Evolutionary conservation across 2,888 invertebrate species (phyloP), one percentile per base, ranked within the genome.

Genomic region (Chaetogeoica ovagalla): DNA sequence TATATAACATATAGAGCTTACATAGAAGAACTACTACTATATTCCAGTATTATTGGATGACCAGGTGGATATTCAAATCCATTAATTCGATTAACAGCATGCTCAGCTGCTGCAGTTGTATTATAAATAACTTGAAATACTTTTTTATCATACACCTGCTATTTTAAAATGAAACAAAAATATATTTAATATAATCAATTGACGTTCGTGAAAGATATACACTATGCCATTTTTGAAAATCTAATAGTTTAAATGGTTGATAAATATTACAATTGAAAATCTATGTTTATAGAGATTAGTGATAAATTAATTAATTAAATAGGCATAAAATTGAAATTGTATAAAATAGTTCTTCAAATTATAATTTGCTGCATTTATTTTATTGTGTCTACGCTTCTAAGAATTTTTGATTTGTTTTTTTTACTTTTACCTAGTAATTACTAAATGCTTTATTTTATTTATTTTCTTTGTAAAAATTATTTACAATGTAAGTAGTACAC

Each of bases 41-140:
- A 79, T 70, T 79, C 79, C 55, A 79, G 65, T 60, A 59, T 39
- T 74, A 79, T 82, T 75, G 74, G 70, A 82, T 84, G 92, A 91
- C 23, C 96, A 96, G 94, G 93, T 0, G 97, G 96, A 87, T 96
- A 97, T 86, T 97, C 96, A 86, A 97, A 93, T 6, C 94, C 93
- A 86, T 96, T 93, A 66, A 97, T 88, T 86, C 96, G 96, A 83
- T 95, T 93, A 84, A 92, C 90, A 69, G 93, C 94, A 87, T 94
- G 93, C 0, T 90, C 87, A 66, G 91, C 91, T 84, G 91, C 90
- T 84, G 91, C 91, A 1, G 91, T 88, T 84, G 90, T 91, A 82
- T 90, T 90, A 85, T 93, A 94, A 11, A 92, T 39, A 71, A 79
- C 79, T 79, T 79, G 79, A 30, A 62, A 79, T 63, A 63, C 19